Evolutionary conservation across 2,797 vertebrate species (phyloP), one percentile per base, ranked within the genome.

Genomic region (Takifugu ocellatus): DNA sequence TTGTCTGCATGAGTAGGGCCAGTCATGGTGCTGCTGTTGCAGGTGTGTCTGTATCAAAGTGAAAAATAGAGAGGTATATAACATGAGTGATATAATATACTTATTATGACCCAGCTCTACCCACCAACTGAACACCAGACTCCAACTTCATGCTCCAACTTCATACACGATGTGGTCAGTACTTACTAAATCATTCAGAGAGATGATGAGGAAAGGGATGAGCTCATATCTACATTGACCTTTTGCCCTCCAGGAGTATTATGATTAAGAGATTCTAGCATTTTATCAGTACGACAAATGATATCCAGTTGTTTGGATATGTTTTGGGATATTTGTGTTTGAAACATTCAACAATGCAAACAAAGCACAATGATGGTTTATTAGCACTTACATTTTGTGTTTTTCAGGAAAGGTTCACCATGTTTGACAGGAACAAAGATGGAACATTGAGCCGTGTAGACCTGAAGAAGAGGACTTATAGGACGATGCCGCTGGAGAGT

Each of bases 121-220:
- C 24, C 49, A 26, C 31, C 58, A 61, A 21, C 78, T 55, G 57
- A 56, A 76, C 61, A 74, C 59, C 9, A 17, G 44, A 78, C 71
- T 68, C 74, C 60, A 7, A 59, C 63, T 61, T 57, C 11, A 1
- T 33, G 49, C 27, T 14, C 54, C 51, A 27, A 58, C 56, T 80
- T 88, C 80, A 67, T 85, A 86, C 78, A 85, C 81, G 63, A 56
- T 67, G 73, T 75, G 72, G 73, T 89, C 89, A 85, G 88, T 89
- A 88, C 70, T 66, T 84, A 77, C 85, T 90, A 78, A 91, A 90
- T 89, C 84, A 91, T 90, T 89, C 85, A 91, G 70, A 69, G 73
- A 72, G 21, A 21, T 66, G 65, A 65, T 79, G 63, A 82, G 82
- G 53, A 55, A 51, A 77, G 59, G 56, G 53, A 78, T 81, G 84